Conservation (phyloP, 2,797 vertebrate species). For the Lepus oiostolus region DNA sequence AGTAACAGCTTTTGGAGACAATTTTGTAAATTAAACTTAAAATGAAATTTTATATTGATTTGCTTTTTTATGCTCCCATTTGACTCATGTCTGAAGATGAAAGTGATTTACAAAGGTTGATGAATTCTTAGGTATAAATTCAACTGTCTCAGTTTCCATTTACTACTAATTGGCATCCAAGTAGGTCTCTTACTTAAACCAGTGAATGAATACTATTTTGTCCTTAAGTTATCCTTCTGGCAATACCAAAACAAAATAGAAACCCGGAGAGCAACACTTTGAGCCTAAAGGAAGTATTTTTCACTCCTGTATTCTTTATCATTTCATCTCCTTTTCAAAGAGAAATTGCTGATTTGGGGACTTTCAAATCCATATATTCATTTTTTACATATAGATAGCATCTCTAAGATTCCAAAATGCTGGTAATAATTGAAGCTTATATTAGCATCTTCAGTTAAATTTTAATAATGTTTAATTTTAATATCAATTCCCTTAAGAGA, state of each 20-base stretch:
- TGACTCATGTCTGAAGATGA: conserved; percentile 37
- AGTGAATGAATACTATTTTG: background rate
- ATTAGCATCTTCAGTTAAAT: background rate
- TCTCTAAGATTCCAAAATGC: background rate
- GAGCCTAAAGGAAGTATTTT: background rate
- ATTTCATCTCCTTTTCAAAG: background rate
- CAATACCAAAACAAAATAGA: background rate
- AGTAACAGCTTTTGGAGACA: background rate
- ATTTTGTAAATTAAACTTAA: conserved; percentile 9
- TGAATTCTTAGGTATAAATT: conserved; percentile 29
- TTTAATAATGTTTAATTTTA: conserved; percentile 43
- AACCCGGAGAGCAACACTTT: background rate
- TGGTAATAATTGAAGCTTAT: background rate
- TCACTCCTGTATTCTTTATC: background rate
- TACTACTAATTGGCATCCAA: background rate
- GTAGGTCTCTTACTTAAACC: conserved; percentile 2
- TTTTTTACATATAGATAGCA: background rate
- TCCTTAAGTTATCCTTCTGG: background rate
- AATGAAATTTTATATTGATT: conserved; percentile 26
- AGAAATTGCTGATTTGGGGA: background rate
- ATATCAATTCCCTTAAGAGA: background rate
- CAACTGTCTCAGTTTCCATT: background rate
- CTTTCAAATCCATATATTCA: background rate
- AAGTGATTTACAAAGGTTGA: conserved; percentile 36
- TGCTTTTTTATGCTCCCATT: background rate